A percentile compares a stretch with the other conserved stretches of the same genome.
Conservation (phyloP, 2,113 vertebrate genomes). For the Myotis lucifugus region DNA sequence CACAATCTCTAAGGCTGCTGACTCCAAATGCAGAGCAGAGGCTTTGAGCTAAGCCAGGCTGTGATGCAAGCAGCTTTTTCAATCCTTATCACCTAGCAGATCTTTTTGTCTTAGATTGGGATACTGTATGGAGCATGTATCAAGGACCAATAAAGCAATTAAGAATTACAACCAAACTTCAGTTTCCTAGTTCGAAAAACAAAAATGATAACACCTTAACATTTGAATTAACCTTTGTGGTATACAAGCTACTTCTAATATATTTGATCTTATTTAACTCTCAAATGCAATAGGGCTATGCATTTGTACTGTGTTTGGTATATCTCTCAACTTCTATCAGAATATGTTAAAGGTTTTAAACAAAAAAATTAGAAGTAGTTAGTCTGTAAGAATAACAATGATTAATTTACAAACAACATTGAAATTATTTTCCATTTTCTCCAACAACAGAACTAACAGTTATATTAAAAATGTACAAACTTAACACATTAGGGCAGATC, state of each 20-base stretch:
- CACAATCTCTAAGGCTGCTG: background rate
- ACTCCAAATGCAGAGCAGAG: background rate
- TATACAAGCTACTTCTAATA: background rate
- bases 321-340: slow-evolving; percentile 5
- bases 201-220: background rate
- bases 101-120: background rate
- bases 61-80: background rate
- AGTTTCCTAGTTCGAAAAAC: background rate
- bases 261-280: background rate
- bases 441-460: background rate
- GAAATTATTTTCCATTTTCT: slow-evolving; percentile 36
- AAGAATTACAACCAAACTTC: slow-evolving; percentile 1
- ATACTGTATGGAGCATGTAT: background rate
- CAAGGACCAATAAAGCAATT: background rate
- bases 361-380: slow-evolving; percentile 25
- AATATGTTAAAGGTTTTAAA: slow-evolving; percentile 15
- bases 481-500: background rate
- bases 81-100: background rate
- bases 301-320: background rate
- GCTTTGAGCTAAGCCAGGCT: background rate
- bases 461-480: background rate
- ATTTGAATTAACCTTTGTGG: background rate
- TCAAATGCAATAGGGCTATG: background rate
- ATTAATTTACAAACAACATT: background rate
- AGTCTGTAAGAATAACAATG: background rate